Evolutionary conservation across 1,140 invertebrate species (phyloP), one percentile per base, ranked within the genome.

Genomic region (Ostrea denselamellosa): DNA sequence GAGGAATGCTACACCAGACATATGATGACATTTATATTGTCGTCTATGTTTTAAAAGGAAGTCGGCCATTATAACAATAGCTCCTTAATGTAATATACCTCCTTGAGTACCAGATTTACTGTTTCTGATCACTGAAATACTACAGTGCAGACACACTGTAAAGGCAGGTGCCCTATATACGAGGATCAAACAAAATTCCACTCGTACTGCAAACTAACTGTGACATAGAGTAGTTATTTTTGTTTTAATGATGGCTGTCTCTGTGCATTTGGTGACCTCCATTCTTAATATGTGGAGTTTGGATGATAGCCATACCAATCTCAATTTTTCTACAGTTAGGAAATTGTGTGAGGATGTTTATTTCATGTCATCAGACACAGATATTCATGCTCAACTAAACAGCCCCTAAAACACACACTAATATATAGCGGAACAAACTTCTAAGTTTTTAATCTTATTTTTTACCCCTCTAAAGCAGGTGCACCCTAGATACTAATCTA

Each of bases 401-500:
- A 34, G 14, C 8, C 56, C 68, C 28, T 77, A 12, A 77, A 22
- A 14, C 68, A 77, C 22, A 10, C 68, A 77, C 68, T 25, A 77
- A 77, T 34, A 25, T 34, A 77, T 28, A 25, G 68, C 25, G 28
- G 68, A 77, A 62, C 56, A 62, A 4, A 19, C 56, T 62, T 19
- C 56, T 5, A 2, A 19, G 56, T 77, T 77, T 77, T 77, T 77
- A 77, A 44, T 77, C 68, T 34, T 12, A 62, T 62, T 34, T 77
- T 34, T 34, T 25, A 10, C 28, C 68, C 22, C 56, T 77, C 17
- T n/a, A 0, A 62, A 77, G 25, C 68, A 28, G 68, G 68, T 77
- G 68, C 28, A 77, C 25, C 68, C 68, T 77, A 77, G 68, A 77
- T 34, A 34, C 68, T 77, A 28, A 77, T 77, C 68, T 77, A 77